A percentile compares a stretch with the other conserved stretches of the same genome.
Conservation (phyloP, 2,888 invertebrate genomes). For the Bellardia bayeri region DNA sequence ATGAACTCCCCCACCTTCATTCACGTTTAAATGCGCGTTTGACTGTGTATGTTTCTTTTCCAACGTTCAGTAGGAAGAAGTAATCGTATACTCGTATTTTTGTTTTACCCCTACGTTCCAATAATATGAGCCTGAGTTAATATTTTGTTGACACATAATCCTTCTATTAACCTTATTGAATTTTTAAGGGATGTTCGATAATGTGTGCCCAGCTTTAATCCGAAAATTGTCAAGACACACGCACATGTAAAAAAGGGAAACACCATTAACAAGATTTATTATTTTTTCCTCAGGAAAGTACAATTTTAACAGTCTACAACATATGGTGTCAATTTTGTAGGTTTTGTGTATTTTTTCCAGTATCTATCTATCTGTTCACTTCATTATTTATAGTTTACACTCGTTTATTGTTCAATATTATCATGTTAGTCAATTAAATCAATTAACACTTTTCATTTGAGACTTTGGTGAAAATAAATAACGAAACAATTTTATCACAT, state of each 20-base stretch:
- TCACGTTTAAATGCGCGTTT: background rate
- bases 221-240: constrained; percentile 51
- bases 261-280: constrained; percentile 37
- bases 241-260: constrained; percentile 2
- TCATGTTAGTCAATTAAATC: constrained; percentile 64
- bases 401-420: constrained; percentile 43
- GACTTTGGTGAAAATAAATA: constrained; percentile 19
- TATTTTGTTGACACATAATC: constrained; percentile 60
- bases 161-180: constrained; percentile 63
- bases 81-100: constrained; percentile 38
- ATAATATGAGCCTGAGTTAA: constrained; percentile 11
- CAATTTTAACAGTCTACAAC: background rate
- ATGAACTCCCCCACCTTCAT: constrained; percentile 38
- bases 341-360: background rate
- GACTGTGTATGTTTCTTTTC: background rate
- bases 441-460: constrained; percentile 64
- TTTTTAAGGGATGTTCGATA: constrained; percentile 60
- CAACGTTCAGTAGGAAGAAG: constrained; percentile 3
- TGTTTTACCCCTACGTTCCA: constrained; percentile 37
- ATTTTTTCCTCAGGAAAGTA: background rate
- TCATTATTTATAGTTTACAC: constrained; percentile 24
- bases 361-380: constrained; percentile 20
- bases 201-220: constrained; percentile 32
- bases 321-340: constrained; percentile 55
- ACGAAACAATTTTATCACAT: background rate